These are phyloP conservation scores for Nesidiocoris tenuis DNA, from an alignment of 2,888 invertebrate species.

Conservation along the genomic window DNA sequence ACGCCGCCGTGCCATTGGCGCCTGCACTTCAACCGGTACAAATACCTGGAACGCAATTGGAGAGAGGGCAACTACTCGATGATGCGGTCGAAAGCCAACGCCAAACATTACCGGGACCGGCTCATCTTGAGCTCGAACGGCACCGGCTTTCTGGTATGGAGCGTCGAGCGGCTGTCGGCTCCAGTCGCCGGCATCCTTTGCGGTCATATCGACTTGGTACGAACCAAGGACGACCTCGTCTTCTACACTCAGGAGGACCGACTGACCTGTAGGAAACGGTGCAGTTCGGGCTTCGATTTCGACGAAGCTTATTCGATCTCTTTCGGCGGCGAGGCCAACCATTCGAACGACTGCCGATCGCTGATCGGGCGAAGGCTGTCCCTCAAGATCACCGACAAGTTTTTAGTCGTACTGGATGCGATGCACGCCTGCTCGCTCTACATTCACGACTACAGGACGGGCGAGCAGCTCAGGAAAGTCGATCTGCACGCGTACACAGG, in stretches of 20 bases:
- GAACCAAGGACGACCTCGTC: slow-evolving; percentile 6
- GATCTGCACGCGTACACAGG: slow-evolving; percentile 29
- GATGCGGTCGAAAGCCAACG: not conserved
- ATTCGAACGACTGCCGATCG: slow-evolving; percentile 5
- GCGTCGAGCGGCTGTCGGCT: not conserved
- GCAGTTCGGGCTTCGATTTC: not conserved
- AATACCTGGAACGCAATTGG: slow-evolving; percentile 42
- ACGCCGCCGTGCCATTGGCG: slow-evolving; percentile 37
- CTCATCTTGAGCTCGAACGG: slow-evolving; percentile 7
- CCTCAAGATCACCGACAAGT: slow-evolving; percentile 26
- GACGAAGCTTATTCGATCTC: slow-evolving; percentile 21
- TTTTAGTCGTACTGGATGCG: slow-evolving; percentile 21
- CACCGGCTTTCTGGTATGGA: slow-evolving; percentile 4
- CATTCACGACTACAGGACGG: slow-evolving; percentile 29
- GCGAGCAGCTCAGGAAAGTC: slow-evolving; percentile 21
- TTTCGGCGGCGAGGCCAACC: not conserved
- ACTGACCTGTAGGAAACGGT: slow-evolving; percentile 12
- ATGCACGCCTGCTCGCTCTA: slow-evolving; percentile 16
- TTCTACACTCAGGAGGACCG: slow-evolving; percentile 28
- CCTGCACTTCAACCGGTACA: slow-evolving; percentile 44
- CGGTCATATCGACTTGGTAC: not conserved
- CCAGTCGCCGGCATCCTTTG: not conserved
- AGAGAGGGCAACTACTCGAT: slow-evolving; percentile 37
- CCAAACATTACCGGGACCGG: slow-evolving; percentile 11
- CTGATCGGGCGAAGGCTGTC: not conserved